Evolutionary conservation across 2,888 invertebrate genomes (phyloP), one percentile per base, ranked within the genome.

Genomic region (Apantesis nais): DNA sequence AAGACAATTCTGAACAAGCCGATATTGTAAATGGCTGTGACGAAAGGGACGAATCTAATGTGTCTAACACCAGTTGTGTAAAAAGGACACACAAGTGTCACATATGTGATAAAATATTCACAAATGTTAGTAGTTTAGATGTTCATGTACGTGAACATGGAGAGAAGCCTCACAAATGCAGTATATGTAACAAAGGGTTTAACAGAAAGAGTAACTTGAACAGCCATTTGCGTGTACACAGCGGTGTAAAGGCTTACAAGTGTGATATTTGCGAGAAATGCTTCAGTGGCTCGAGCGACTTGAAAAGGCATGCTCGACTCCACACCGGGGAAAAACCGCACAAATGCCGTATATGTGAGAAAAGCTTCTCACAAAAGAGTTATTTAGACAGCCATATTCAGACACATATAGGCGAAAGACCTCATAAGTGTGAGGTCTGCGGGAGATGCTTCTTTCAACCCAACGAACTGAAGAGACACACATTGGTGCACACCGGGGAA

Each of bases 191-290:
- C 2, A 37, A 62, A 62, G 31, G 61, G 22, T 62, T 62, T 37
- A 31, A 22, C n/a, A 62, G n/a, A 62, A 62, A 62, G 37, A 22
- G n/a, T 34, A 31, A 62, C 37, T 37, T 58, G 37, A 62, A 62
- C n/a, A 62, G 61, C 22, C 61, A 62, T n/a, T 2, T 37, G 12
- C 34, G 61, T 1, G n/a, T 62, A 11, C 61, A 62, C 37, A 62
- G 61, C 34, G 12, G 37, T 62, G 31, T 62, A n/a, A 62, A 5
- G 3, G 11, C 61, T 22, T 4, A n/a, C 22, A 37, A 37, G 12
- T 62, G 61, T 37, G 22, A 34, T 0, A 34, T n/a, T 62, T 62
- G 61, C 12, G n/a, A 37, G 37, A 62, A 62, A 62, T 22, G 34
- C 19, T 62, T 62, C 61, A 62, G 11, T n/a, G 22, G 22, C 2